Base-by-base conservation (phyloP, 2,888 invertebrate species). In the Marronus borbonicus region DNA sequence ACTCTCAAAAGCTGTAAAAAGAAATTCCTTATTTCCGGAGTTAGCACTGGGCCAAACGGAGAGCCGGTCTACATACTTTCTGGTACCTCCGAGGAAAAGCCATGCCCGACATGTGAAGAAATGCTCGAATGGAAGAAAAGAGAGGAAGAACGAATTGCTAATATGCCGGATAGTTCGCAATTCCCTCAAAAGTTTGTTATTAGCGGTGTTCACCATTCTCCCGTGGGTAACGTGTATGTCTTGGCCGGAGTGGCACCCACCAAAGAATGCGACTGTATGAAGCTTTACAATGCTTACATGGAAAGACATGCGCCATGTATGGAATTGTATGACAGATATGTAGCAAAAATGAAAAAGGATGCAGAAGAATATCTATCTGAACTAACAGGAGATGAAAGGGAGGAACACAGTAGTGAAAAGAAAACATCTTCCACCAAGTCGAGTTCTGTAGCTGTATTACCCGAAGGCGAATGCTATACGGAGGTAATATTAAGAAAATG, bases 181-280 rank as follows among this genome's bases (percentile, higher is more conserved):
- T 85, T 86, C 12, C 80, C 85, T 58, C 82, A 83, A 49, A 85
- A 86, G 78, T 87, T 85, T 78, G 81, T 82, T 20, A 85, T 87
- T 65, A 52, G 78, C 8, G 88, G 88, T n/a, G 87, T 88, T 2
- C 84, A 82, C 50, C 83, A 83, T 74, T 84, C 84, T 31, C 83
- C 84, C 0, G 81, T 85, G n/a, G 86, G 87, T 52, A 88, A 87
- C 64, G 84, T 86, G 10, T 88, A 83, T 78, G 82, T 87, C 28
- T 39, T 87, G 8, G 80, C 83, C 3, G 82, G 84, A 24, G 84
- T 86, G 1, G 78, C 84, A 55, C 81, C 82, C 17, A 81, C 82
- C 7, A 80, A 84, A 24, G 84, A 85, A 4, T 88, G 88, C 77
- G 76, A 80, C 0, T 88, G 89, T 74, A 83, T 85, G 81, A 81